A percentile compares a stretch with the other conserved stretches of the same genome.
phyloP scores from a whole-genome alignment of 2,113 vertebrate species.

The Struthidea cinerea region DNA sequence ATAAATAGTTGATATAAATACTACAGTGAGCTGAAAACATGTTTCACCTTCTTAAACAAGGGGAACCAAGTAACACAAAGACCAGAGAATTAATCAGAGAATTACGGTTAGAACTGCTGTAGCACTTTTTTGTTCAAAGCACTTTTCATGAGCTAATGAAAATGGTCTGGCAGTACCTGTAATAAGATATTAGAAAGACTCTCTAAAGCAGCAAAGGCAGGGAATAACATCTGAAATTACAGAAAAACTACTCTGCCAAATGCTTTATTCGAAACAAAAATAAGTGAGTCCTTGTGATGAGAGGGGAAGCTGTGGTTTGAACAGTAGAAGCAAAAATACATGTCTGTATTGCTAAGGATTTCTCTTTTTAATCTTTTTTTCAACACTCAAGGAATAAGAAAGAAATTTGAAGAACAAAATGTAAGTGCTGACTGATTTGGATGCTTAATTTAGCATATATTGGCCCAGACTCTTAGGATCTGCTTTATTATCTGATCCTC shows the following conservation, averaged over 20 bases:
- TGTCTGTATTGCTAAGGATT: background rate
- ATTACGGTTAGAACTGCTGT: background rate
- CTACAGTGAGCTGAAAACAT: background rate
- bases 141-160: background rate
- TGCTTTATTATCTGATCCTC: background rate
- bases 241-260: background rate
- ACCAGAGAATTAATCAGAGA: background rate
- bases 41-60: background rate
- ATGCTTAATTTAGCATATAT: background rate
- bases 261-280: background rate
- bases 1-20: background rate
- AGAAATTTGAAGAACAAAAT: background rate
- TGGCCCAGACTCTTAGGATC: background rate
- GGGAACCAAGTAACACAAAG: background rate
- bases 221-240: background rate
- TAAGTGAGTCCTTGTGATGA: background rate
- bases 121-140: background rate
- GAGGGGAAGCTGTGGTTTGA: background rate
- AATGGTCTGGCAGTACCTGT: background rate
- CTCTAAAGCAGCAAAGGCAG: background rate
- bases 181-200: background rate
- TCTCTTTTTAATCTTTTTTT: background rate
- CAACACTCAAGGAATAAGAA: background rate
- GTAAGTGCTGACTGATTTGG: background rate
- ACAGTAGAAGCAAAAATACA: background rate